Base-by-base conservation (phyloP, 2,113 vertebrate genomes). In the Eira barbara region DNA sequence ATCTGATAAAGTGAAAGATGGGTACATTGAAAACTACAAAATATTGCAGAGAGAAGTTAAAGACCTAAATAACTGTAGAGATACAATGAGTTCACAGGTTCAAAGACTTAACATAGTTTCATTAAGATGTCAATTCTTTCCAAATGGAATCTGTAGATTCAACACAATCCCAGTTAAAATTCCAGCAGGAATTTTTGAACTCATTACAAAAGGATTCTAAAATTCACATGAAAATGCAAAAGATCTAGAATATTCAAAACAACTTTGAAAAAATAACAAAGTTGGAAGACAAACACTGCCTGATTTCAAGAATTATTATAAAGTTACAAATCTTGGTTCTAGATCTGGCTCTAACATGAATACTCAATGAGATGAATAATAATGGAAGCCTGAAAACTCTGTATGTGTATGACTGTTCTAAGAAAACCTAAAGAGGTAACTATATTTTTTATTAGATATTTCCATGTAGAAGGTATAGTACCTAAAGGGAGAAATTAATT, bases 221-320 rank as follows among this genome's bases (percentile, higher is more conserved):
- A 95, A 87, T 61, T 94, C 67, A 92, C 13, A 63, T 84, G 20
- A 86, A 89, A 89, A 93, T 65, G 81, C 47, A 89, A 98, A 94
- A 34, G 71, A 91, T 31, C 31, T 17, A 91, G 9, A 92, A 82
- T 76, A 94, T 63, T 23, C 23, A 73, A 78, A 89, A 86, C 12
- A 80, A 67, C 42, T 85, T 20, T 79, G 69, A 74, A 97, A 97
- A 91, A 95, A 67, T 25, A 91, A 88, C 20, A 49, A 76, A 97
- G 84, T 49, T 27, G 59, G 36, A 82, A 42, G 29, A 94, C 20
- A 69, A 86, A 94, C 14, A 78, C 25, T 42, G 18, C 10, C 25
- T 63, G 29, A 93, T 67, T 76, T 88, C 25, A 94, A 84, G 59
- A 94, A 90, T 73, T 90, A 79, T 39, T 83, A 55, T 45, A 91